A percentile compares a stretch with the other conserved stretches of the same genome.
These are phyloP conservation scores for Cydia amplana DNA, from an alignment of 1,140 invertebrate genomes.

Conservation along the genomic window DNA sequence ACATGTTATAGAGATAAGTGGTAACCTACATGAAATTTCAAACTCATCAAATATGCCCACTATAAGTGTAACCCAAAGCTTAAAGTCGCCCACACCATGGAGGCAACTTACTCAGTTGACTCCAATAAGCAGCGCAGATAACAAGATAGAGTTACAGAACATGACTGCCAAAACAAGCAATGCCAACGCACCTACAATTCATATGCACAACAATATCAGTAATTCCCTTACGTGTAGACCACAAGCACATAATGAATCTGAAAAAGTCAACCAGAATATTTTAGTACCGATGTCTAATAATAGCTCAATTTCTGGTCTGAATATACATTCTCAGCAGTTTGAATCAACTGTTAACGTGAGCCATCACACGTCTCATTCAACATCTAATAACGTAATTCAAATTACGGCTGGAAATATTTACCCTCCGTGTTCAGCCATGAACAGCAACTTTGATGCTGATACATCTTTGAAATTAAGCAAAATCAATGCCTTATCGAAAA, in stretches of 20 bases:
- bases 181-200: slow-evolving; percentile 54
- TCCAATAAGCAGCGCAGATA: slow-evolving; percentile 50
- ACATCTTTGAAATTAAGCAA: slow-evolving; percentile 73
- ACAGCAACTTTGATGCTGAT: slow-evolving; percentile 69
- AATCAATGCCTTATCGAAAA: slow-evolving; percentile 72
- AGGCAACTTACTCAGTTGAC: slow-evolving; percentile 55
- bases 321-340: slow-evolving; percentile 65
- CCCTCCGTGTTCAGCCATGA: slow-evolving; percentile 65
- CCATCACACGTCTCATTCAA: slow-evolving; percentile 63
- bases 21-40: slow-evolving; percentile 68
- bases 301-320: slow-evolving; percentile 53
- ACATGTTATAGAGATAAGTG: slow-evolving; percentile 74
- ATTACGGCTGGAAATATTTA: slow-evolving; percentile 74
- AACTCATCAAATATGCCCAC: slow-evolving; percentile 64
- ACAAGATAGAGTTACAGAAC: slow-evolving; percentile 66
- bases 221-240: slow-evolving; percentile 44
- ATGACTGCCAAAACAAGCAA: slow-evolving; percentile 56
- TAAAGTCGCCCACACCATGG: slow-evolving; percentile 75
- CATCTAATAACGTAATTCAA: slow-evolving; percentile 72
- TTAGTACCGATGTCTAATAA: slow-evolving; percentile 60
- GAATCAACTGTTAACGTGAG: slow-evolving; percentile 60
- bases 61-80: slow-evolving; percentile 72
- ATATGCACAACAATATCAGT: slow-evolving; percentile 58
- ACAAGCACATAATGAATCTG: slow-evolving; percentile 58
- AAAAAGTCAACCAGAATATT: slow-evolving; percentile 67